phyloP scores from a whole-genome alignment of 2,888 invertebrate species.

The Drosophila macrospina region DNA sequence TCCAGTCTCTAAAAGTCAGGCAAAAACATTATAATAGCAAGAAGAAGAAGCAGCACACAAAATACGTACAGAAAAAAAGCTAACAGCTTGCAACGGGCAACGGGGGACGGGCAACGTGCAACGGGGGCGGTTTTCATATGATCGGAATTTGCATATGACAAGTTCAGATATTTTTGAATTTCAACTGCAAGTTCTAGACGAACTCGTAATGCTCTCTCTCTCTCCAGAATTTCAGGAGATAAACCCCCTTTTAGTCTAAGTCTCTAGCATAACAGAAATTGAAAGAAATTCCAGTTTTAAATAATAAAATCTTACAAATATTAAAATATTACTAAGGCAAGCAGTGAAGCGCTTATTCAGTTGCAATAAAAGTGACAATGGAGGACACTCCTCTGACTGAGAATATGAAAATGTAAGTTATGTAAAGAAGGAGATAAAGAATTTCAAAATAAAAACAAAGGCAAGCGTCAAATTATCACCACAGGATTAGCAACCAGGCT shows the following conservation, averaged over 20 bases:
- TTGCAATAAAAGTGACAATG: not conserved
- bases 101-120: slow-evolving; percentile 25
- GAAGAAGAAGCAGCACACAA: slow-evolving; percentile 9
- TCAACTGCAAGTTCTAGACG: not conserved
- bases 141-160: slow-evolving; percentile 55
- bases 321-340: no score
- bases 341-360: no score
- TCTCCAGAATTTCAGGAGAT: no score
- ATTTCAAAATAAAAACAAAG: no score
- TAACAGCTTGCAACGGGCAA: slow-evolving; percentile 58
- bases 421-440: not conserved
- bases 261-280: no score
- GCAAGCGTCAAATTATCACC: no score
- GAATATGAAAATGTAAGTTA: no score
- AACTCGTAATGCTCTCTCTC: slow-evolving; percentile 2
- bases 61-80: slow-evolving; percentile 46
- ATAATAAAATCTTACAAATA: no score
- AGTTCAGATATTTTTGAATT: slow-evolving; percentile 5
- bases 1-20: slow-evolving; percentile 3
- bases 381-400: not conserved
- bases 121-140: slow-evolving; percentile 42
- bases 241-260: no score
- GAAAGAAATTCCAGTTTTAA: no score
- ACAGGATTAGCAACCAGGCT: no score
- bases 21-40: slow-evolving; percentile 1